Percentiles rank a stretch among this genome's conserved stretches.
phyloP scores from a whole-genome alignment of 2,797 vertebrate genomes.

The Peromyscus melanophrys region DNA sequence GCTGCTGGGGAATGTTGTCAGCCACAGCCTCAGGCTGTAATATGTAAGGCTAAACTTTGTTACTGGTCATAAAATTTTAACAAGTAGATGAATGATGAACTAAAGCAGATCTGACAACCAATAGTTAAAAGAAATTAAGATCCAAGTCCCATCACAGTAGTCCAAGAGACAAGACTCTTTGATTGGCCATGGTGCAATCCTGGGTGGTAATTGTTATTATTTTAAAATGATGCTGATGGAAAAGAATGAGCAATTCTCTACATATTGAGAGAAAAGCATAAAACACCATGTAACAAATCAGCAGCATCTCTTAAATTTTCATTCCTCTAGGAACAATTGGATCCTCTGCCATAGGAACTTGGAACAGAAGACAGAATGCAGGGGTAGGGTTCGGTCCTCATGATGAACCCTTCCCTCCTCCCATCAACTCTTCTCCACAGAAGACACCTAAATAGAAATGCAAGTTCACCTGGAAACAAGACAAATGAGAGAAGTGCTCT shows the following conservation, averaged over 20 bases:
- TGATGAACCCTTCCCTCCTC: neutral
- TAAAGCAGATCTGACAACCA: neutral
- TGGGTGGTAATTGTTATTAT: neutral
- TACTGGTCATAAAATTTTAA: neutral
- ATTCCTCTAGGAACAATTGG: neutral
- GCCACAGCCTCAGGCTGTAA: neutral
- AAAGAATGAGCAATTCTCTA: constrained; percentile 11
- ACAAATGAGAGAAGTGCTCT: neutral
- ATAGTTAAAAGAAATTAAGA: neutral
- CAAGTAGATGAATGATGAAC: neutral
- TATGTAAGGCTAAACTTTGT: neutral
- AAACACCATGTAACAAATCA: neutral
- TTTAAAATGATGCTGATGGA: neutral
- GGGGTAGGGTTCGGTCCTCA: neutral
- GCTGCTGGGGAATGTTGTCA: neutral
- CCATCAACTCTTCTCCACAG: neutral
- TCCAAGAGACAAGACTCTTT: neutral
- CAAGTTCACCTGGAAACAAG: constrained; percentile 8
- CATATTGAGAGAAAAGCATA: neutral
- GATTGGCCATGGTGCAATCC: neutral
- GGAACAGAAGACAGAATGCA: neutral
- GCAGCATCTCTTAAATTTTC: neutral
- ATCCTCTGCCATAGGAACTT: neutral
- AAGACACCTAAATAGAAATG: constrained; percentile 5
- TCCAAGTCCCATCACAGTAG: fast-evolving